phyloP scores from a whole-genome alignment of 1,140 invertebrate species.

The Leptonema lineaticorne region DNA sequence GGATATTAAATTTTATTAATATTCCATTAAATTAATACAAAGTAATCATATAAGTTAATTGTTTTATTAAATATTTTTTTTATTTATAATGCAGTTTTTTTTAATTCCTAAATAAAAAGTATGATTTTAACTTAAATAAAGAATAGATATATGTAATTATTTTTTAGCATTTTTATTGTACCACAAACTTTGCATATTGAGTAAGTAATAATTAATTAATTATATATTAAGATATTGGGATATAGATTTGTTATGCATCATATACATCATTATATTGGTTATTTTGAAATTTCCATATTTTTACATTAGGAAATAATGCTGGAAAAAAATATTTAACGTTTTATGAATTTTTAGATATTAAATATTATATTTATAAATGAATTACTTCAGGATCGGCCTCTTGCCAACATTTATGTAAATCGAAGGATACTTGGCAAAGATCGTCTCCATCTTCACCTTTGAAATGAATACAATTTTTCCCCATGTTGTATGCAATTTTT shows the following conservation, averaged over 20 bases:
- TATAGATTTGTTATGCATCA: too few relatives aligned
- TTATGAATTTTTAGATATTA: background rate
- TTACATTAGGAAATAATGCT: conserved; percentile 41
- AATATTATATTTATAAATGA: conserved; percentile 35
- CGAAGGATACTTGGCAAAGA: conserved; percentile 42
- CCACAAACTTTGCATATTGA: background rate
- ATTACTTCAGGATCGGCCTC: conserved; percentile 42
- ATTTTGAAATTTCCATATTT: too few relatives aligned
- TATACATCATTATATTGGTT: too few relatives aligned
- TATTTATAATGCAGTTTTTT: background rate
- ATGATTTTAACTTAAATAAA: background rate
- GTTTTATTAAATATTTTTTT: conserved; percentile 20
- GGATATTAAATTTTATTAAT: conserved; percentile 1
- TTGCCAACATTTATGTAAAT: conserved; percentile 44
- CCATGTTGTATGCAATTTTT: conserved; percentile 43
- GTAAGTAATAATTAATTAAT: background rate
- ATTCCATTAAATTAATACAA: background rate
- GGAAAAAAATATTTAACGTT: conserved; percentile 11
- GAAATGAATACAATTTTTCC: conserved; percentile 42
- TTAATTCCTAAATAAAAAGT: background rate
- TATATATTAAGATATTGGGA: background rate
- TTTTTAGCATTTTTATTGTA: background rate
- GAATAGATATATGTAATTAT: background rate
- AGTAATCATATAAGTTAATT: background rate
- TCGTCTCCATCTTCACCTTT: conserved; percentile 41